A percentile compares a stretch with the other conserved stretches of the same genome.
These are phyloP conservation scores for Pseudotriccus pelzelni DNA, from an alignment of 2,797 vertebrate genomes.

Conservation along the genomic window DNA sequence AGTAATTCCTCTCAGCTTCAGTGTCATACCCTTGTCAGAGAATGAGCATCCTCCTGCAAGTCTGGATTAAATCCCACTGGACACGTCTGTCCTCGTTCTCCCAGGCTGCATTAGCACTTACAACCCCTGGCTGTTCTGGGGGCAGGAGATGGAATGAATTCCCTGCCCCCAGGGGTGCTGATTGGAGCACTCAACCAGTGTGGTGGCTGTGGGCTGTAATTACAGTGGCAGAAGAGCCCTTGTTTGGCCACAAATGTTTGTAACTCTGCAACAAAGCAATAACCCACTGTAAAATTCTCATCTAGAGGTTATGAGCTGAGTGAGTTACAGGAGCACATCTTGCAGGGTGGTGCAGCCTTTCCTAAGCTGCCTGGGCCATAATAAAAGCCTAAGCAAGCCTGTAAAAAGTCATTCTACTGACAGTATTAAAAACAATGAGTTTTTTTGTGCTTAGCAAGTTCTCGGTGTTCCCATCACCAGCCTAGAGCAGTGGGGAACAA, in stretches of 20 bases:
- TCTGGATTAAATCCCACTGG: background rate
- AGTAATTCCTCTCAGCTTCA: background rate
- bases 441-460: background rate
- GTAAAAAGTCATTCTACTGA: background rate
- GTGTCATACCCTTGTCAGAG: background rate
- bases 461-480: background rate
- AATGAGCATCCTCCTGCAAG: background rate
- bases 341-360: background rate
- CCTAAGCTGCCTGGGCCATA: background rate
- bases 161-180: background rate
- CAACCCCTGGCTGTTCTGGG: background rate
- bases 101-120: background rate
- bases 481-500: background rate
- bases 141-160: rapidly evolving
- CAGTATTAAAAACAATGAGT: rapidly evolving
- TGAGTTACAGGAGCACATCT: rapidly evolving
- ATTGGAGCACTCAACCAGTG: rapidly evolving
- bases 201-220: background rate
- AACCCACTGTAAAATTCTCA: background rate
- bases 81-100: rapidly evolving
- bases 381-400: background rate
- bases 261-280: background rate
- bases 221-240: background rate
- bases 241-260: background rate
- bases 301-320: background rate